Evolutionary conservation across 2,113 vertebrate species (phyloP), one percentile per base, ranked within the genome.

Genomic region (Megaceryle maxima): DNA sequence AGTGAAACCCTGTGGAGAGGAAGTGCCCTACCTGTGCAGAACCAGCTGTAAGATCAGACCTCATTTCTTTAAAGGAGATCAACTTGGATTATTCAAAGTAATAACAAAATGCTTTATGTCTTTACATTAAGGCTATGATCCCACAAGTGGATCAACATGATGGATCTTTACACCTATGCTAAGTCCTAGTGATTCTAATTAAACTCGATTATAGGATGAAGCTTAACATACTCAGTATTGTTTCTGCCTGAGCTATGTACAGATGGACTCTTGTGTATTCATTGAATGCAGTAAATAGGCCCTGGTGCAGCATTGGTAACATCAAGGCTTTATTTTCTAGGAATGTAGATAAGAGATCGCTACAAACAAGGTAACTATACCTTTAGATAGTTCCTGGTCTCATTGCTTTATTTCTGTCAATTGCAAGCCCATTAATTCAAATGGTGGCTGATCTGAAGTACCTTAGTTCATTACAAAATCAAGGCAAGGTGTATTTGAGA

Each of bases 41-140:
- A 9, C 37, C 69, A 84, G 48, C 66, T 87, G 62, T 72, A 31
- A 87, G 66, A 73, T 94, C 77, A 94, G 74, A 35, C 53, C 62
- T 87, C 16, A 43, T 91, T 95, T 85, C 63, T 68, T 48, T 91
- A 76, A 88, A 94, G 57, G 39, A 94, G 84, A 92, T 96, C 50
- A 73, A 13, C 63, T 80, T 83, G 94, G 83, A 92, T 96, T 92
- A 84, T 94, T 89, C 79, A 55, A 92, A 94, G 77, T 89, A 92
- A 81, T 92, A 89, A 89, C 86, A 79, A 88, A 86, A 91, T 91
- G 57, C 74, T 91, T 62, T 72, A 56, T 94, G 66, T 11, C 83
- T 96, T 93, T 94, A 62, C 69, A 76, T 87, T 90, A 97, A 94
- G 67, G 83, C 83, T 94, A 3, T 92, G 81, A 96, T 96, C 81